Evolutionary conservation across 2,113 vertebrate species (phyloP).

Genomic region (Thamnophis sirtalis): DNA sequence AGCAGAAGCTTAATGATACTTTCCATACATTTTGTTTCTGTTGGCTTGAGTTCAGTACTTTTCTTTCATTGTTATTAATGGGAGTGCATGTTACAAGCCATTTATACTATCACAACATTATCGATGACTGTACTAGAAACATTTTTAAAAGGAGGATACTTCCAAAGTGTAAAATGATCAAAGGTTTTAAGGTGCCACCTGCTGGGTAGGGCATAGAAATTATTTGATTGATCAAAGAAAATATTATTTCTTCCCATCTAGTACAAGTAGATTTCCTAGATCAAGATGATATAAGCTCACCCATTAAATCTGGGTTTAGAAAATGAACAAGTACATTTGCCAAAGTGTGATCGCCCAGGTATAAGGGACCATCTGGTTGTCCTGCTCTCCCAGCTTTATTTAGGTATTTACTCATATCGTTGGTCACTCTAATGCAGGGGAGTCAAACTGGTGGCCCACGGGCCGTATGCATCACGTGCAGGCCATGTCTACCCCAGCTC

Average conservation of each 20-base stretch:
- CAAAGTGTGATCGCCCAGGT: neutral
- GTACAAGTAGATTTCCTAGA: neutral
- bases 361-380: neutral
- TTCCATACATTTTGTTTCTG: constrained; percentile 5
- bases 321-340: neutral
- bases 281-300: constrained; percentile 7
- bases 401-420: neutral
- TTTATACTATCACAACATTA: constrained; percentile 39
- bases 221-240: neutral
- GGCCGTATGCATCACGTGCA: too few species aligned
- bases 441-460: too few species aligned
- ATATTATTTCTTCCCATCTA: neutral
- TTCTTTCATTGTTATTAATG: constrained; percentile 37
- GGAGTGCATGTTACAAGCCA: constrained; percentile 30
- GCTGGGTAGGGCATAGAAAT: neutral
- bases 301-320: neutral
- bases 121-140: constrained; percentile 27
- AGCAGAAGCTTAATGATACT: constrained; percentile 21
- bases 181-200: constrained; percentile 17
- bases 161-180: constrained; percentile 50
- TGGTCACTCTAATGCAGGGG: neutral
- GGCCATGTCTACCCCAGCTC: too few species aligned
- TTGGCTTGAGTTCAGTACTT: constrained; percentile 2
- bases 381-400: neutral
- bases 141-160: constrained; percentile 8